Conservation (phyloP, 2,113 vertebrate genomes). For the Terrapene triunguis region DNA sequence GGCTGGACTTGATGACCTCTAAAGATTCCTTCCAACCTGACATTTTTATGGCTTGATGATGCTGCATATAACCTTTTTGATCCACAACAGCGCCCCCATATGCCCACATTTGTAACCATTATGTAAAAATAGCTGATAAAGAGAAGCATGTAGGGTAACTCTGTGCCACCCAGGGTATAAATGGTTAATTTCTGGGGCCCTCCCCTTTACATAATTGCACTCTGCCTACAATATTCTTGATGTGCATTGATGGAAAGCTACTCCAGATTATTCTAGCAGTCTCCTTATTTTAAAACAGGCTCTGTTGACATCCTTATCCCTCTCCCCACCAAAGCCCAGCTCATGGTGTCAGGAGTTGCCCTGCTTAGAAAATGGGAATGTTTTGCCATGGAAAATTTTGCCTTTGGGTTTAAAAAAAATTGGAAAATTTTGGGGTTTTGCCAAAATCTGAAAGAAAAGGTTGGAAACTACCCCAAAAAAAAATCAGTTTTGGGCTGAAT, state of each 20-base stretch:
- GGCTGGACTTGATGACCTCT: no score
- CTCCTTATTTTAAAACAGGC: slow-evolving; percentile 24
- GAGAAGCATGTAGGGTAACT: not conserved
- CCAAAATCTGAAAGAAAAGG: not conserved
- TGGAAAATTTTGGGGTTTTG: not conserved
- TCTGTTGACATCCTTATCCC: not conserved
- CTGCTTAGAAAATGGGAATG: not conserved
- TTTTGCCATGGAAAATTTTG: not conserved
- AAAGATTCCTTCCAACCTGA: no score
- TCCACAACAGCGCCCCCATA: not conserved
- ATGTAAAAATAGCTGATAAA: not conserved
- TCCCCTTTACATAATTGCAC: slow-evolving; percentile 23
- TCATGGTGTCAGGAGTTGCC: slow-evolving; percentile 19
- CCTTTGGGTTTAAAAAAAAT: not conserved
- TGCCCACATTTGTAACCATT: not conserved
- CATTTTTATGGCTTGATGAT: not conserved
- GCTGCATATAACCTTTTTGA: not conserved
- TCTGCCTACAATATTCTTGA: slow-evolving; percentile 49
- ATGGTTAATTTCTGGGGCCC: not conserved
- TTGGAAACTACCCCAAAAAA: not conserved
- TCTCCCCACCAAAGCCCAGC: not conserved
- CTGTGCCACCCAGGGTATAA: not conserved
- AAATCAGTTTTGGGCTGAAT: not conserved
- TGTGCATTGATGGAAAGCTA: not conserved
- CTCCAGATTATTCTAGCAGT: slow-evolving; percentile 24